Base-by-base conservation (phyloP, 2,797 vertebrate genomes). In the Sylvia borin region DNA sequence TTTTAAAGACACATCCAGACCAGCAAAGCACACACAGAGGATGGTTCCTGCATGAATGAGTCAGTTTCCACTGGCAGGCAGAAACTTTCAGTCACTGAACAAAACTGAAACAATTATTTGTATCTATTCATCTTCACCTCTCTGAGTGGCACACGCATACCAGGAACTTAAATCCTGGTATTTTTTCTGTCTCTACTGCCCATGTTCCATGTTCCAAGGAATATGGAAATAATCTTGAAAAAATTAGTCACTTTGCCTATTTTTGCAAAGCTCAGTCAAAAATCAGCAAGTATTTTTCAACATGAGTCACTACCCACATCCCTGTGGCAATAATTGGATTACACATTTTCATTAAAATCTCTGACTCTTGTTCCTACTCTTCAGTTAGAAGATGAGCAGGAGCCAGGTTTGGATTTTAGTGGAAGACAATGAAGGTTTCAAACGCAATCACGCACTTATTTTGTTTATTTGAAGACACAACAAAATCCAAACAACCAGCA, bases 291-390 rank as follows among this genome's bases (percentile, higher is more conserved):
- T 66, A 42, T 87, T 81, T 93, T 86, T 62, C 17, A 64, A 66
- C 58, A 22, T 81, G 94, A 96, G 85, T 97, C 92, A 95, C 53
- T 8, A 27, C 64, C 82, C 88, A 92, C 54, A 66, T 72, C 20
- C 51, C 65, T 40, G 50, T 54, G 38, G 66, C 64, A 90, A 60
- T 88, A 92, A 81, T 53, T 94, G 78, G 58, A 79, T 91, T 83
- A 68, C 66, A 81, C 38, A n/a, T 95, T 81, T 79, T 90, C 85
- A 43, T 76, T 83, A 91, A 65, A 88, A 92, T 61, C 66, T 65
- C 19, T 2, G 16, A 57, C 20, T 83, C 48, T 45, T 31, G 74
- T 16, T 74, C 61, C 17, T 34, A 19, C 29, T 40, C 67, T 77
- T 74, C 22, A 12, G 48, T 83, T 61, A 34, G 48, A 88, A 78